Base-by-base conservation (phyloP, 2,113 vertebrate genomes). In the Trogon melanurus region DNA sequence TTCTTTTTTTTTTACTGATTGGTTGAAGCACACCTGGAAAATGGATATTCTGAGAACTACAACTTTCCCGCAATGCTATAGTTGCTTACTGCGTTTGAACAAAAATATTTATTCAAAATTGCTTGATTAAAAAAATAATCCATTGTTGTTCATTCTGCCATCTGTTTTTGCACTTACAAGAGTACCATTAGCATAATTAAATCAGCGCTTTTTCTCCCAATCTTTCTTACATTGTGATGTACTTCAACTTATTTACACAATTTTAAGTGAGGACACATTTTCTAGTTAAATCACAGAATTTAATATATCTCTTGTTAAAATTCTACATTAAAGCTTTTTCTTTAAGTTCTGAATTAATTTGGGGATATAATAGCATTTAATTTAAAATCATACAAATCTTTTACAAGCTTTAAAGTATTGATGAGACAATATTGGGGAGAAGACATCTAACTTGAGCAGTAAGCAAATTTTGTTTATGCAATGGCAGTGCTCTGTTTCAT, bases 181-280 rank as follows among this genome's bases (percentile, higher is more conserved):
- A 89, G 78, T 34, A 78, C 73, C 62, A 95, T 96, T 97, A 96
- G 70, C 96, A 95, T 97, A 97, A 97, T 97, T 97, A 96, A 97
- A 91, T 96, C 92, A 97, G 72, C 93, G 87, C 73, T 65, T 96
- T 94, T 84, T 88, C 34, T 93, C 66, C 83, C 79, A 79, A 50
- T 94, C 89, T 95, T 88, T 81, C 83, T 67, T 93, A 53, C 41
- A 26, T 92, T 96, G 90, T 58, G 41, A 38, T 89, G 54, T 89
- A 91, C 26, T 96, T 18, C 47, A 93, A 91, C 58, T 94, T 94
- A 93, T 90, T 91, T 82, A 92, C 89, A 88, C 34, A 84, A 41
- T 96, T 94, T 92, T 41, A 62, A 82, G 47, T 78, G 66, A 83
- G 13, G 27, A 67, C 90, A 51, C 58, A 76, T 96, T 97, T 95